Percentiles rank a stretch among this genome's conserved stretches.
phyloP scores from a whole-genome alignment of 1,140 invertebrate genomes.

The Drosophila micromelanica region DNA sequence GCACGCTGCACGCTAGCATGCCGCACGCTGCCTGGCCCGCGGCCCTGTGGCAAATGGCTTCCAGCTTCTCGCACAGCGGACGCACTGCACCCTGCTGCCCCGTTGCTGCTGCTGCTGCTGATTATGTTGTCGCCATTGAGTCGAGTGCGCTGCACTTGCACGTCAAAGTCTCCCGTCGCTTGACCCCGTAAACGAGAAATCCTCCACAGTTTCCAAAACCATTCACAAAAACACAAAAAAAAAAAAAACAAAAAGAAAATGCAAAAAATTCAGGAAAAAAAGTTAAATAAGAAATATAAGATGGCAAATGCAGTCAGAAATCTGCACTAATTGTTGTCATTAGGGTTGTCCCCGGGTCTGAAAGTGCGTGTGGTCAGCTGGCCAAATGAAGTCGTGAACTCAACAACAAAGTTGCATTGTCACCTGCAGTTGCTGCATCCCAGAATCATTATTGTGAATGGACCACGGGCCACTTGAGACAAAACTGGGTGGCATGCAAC shows the following conservation, averaged over 20 bases:
- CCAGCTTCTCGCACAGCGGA: constrained; percentile 53
- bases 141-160: constrained; percentile 54
- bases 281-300: background rate
- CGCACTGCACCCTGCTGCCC: constrained; percentile 62
- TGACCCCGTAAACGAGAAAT: constrained; percentile 27
- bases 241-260: background rate
- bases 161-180: constrained; percentile 33
- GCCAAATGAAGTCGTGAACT: constrained; percentile 42
- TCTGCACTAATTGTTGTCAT: constrained; percentile 78
- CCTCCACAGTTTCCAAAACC: constrained; percentile 3
- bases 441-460: constrained; percentile 8
- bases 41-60: constrained; percentile 38
- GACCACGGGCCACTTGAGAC: constrained; percentile 38
- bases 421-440: constrained; percentile 28
- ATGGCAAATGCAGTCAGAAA: constrained; percentile 9
- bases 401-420: constrained; percentile 49
- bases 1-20: constrained; percentile 34
- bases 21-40: constrained; percentile 15
- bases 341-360: constrained; percentile 33
- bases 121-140: constrained; percentile 61
- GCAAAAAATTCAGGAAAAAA: constrained; percentile 9
- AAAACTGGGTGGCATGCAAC: constrained; percentile 25
- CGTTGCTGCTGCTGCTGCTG: constrained; percentile 49
- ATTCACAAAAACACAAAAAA: constrained; percentile 23
- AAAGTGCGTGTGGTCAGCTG: constrained; percentile 56